These are phyloP conservation scores for Euphonia xanthogaster DNA, from an alignment of 2,797 vertebrate species.

Conservation along the genomic window DNA sequence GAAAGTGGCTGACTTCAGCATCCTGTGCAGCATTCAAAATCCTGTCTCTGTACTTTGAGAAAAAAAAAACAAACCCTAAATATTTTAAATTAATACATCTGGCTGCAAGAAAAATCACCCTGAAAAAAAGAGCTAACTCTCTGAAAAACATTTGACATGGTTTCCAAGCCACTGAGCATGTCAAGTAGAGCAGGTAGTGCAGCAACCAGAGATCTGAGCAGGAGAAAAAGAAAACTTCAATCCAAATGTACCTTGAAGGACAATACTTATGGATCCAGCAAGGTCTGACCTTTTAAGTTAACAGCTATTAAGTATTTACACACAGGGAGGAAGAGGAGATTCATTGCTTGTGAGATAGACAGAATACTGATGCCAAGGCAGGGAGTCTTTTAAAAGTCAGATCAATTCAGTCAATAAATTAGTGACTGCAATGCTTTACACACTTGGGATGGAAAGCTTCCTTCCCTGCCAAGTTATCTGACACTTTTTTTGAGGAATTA, in stretches of 20 bases:
- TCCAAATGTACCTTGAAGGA: neutral
- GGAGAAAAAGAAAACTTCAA: neutral
- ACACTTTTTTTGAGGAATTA: constrained; percentile 51
- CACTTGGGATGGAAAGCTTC: constrained; percentile 22
- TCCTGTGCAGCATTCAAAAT: neutral
- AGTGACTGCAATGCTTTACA: constrained; percentile 37
- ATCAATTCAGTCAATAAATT: constrained; percentile 69
- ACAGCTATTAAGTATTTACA: constrained; percentile 23
- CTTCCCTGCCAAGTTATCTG: constrained; percentile 31
- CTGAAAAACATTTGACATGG: neutral
- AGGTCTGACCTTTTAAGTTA: neutral
- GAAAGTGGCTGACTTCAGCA: neutral
- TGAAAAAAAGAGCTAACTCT: neutral
- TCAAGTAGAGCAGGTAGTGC: neutral
- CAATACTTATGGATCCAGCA: neutral
- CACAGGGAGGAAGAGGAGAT: neutral
- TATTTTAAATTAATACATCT: neutral
- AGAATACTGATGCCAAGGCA: constrained; percentile 1
- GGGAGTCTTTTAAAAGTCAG: constrained; percentile 45
- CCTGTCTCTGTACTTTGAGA: neutral
- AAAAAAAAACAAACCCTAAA: neutral
- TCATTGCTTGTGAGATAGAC: constrained; percentile 26
- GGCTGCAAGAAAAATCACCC: neutral
- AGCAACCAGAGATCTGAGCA: neutral
- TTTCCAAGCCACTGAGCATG: neutral